Conservation (phyloP, 1,140 invertebrate genomes). For the Temnothorax nylanderi region DNA sequence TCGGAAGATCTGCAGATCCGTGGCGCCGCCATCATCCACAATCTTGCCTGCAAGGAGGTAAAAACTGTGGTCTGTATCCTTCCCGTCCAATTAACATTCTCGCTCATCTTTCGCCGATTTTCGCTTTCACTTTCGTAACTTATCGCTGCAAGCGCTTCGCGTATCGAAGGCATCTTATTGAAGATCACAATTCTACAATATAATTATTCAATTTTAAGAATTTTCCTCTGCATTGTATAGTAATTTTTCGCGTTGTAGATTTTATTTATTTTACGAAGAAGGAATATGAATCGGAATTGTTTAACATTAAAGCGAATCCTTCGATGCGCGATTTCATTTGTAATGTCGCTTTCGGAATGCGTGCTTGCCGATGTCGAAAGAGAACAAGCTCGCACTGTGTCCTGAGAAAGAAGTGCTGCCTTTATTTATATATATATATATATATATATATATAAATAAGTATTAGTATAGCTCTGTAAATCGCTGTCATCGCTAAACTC, state of each 20-base stretch:
- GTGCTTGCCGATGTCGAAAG: conserved; percentile 14
- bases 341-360: conserved; percentile 56
- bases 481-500: conserved; percentile 31
- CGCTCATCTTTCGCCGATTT: conserved; percentile 33
- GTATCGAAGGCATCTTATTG: not conserved
- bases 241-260: not conserved
- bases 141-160: not conserved
- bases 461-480: conserved; percentile 29
- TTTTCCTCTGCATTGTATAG: not conserved
- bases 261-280: not conserved
- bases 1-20: conserved; percentile 90
- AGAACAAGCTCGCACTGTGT: conserved; percentile 65
- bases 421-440: conserved; percentile 74
- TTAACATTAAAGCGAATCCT: not conserved
- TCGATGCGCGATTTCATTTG: conserved; percentile 16
- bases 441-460: too few species aligned
- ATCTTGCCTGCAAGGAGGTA: conserved; percentile 97
- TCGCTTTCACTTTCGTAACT: conserved; percentile 47
- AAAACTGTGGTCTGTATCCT: conserved; percentile 97
- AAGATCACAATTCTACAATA: not conserved
- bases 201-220: not conserved
- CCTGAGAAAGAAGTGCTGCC: conserved; percentile 81
- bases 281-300: not conserved
- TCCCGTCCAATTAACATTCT: conserved; percentile 66
- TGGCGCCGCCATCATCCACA: conserved; percentile 95